Percentiles rank a stretch among this genome's conserved stretches.
These are phyloP conservation scores for Tragelaphus strepsiceros DNA, from an alignment of 2,113 vertebrate genomes.

Conservation along the genomic window DNA sequence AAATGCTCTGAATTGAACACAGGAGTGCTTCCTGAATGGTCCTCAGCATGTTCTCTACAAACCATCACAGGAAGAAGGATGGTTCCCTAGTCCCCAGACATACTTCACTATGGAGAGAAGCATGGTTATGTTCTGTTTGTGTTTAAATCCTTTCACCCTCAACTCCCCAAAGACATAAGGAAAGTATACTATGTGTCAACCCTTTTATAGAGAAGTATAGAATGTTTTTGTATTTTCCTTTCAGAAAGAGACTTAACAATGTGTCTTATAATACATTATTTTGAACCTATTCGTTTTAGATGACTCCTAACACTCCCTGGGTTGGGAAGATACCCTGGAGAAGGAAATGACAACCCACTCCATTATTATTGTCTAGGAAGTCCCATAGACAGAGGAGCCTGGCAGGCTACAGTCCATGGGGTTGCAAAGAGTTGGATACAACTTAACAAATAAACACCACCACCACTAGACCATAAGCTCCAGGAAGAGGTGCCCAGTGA, in stretches of 20 bases:
- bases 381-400: not conserved
- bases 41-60: accelerated
- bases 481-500: not conserved
- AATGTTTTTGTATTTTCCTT: not conserved
- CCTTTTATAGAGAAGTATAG: not conserved
- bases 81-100: not conserved
- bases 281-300: not conserved
- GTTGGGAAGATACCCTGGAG: not conserved
- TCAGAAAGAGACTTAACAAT: not conserved
- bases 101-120: not conserved
- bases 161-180: not conserved
- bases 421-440: not conserved
- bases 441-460: not conserved
- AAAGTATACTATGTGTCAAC: not conserved
- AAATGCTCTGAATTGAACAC: not conserved
- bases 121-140: not conserved
- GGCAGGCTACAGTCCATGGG: not conserved
- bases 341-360: not conserved
- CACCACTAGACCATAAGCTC: not conserved
- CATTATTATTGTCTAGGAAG: not conserved
- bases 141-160: not conserved
- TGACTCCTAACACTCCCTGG: not conserved
- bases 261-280: not conserved
- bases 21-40: accelerated
- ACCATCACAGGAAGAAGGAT: not conserved